Evolutionary conservation across 2,888 invertebrate genomes (phyloP).

Genomic region (Endotricha flammealis): DNA sequence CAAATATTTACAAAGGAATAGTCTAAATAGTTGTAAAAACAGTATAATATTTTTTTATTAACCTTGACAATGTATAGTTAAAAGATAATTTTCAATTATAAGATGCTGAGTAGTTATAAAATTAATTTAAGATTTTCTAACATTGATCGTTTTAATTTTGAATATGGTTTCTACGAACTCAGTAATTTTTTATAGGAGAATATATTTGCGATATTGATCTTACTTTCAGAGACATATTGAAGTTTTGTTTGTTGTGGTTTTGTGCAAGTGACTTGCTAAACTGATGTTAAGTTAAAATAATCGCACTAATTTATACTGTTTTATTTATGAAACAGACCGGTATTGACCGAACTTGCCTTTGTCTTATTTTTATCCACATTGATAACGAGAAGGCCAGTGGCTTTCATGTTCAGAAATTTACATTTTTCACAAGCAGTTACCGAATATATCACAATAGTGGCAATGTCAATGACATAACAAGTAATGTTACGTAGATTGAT

Average conservation of each 20-base stretch:
- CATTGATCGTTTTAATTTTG: neutral
- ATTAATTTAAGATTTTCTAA: neutral
- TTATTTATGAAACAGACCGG: slow-evolving; percentile 10
- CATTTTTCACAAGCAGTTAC: too few relatives aligned
- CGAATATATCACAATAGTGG: too few relatives aligned
- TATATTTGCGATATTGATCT: neutral
- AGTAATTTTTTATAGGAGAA: neutral
- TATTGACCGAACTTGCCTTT: slow-evolving; percentile 2
- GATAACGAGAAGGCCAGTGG: slow-evolving; percentile 13
- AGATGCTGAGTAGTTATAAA: too few relatives aligned
- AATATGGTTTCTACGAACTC: neutral
- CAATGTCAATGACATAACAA: too few relatives aligned
- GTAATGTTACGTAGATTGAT: too few relatives aligned
- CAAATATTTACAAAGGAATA: too few relatives aligned
- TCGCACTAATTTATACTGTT: slow-evolving; percentile 30
- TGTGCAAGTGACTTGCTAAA: slow-evolving; percentile 21
- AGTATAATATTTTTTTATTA: too few relatives aligned
- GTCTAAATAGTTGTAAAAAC: too few relatives aligned
- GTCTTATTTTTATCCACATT: slow-evolving; percentile 21
- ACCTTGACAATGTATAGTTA: neutral
- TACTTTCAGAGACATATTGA: slow-evolving; percentile 27
- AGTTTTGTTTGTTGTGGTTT: slow-evolving; percentile 8
- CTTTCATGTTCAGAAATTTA: slow-evolving; percentile 2
- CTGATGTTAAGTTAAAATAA: slow-evolving; percentile 25
- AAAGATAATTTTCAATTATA: neutral